These are phyloP conservation scores for Dryobota labecula DNA, from an alignment of 2,888 invertebrate genomes.

Conservation along the genomic window DNA sequence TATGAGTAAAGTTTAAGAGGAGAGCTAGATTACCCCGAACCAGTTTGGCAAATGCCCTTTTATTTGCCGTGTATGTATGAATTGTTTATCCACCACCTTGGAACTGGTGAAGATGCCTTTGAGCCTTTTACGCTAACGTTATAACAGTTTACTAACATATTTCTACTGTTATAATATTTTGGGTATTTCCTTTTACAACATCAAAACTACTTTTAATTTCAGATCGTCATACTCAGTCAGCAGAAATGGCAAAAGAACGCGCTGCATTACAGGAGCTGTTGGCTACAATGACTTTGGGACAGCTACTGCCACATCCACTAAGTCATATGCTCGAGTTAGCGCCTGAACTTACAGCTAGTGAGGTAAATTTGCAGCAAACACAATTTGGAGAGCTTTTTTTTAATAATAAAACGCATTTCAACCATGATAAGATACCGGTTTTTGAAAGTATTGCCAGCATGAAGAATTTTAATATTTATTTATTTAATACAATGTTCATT, in stretches of 20 bases:
- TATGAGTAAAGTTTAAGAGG: not conserved
- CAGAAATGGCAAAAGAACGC: conserved; percentile 81
- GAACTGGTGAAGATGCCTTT: not conserved
- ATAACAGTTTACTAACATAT: not conserved
- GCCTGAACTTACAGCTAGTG: conserved; percentile 93
- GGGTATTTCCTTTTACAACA: not conserved
- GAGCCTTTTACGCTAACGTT: not conserved
- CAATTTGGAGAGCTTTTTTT: not conserved
- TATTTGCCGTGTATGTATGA: not conserved
- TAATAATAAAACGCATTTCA: not conserved
- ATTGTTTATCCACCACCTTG: not conserved
- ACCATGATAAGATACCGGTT: not conserved
- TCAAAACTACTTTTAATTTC: conserved; percentile 5
- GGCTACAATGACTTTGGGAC: conserved; percentile 95
- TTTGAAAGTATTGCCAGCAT: not conserved
- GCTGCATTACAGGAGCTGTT: conserved; percentile 91
- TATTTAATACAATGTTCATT: not conserved
- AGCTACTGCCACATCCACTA: conserved; percentile 95
- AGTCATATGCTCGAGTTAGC: conserved; percentile 94
- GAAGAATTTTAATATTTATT: not conserved
- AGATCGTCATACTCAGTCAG: conserved; percentile 80
- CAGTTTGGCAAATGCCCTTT: not conserved
- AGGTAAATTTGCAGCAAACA: conserved; percentile 82
- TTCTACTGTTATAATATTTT: not conserved
- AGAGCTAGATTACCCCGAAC: not conserved